Conservation (phyloP, 30 jellyfish, hydroid and myxozoan species). For the Nemopilema nomurai region DNA sequence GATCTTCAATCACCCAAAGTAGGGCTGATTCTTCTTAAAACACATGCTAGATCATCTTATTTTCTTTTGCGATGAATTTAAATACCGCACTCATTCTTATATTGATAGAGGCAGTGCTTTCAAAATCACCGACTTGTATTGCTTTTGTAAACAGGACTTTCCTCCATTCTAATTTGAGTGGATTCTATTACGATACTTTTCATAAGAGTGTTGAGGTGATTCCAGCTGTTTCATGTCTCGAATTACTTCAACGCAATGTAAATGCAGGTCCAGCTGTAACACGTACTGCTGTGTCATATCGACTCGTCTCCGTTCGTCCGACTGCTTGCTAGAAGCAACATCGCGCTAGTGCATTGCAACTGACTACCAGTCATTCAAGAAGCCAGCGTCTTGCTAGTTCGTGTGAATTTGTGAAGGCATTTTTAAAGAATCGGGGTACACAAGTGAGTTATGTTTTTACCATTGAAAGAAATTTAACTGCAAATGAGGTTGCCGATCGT, state of each 20-base stretch:
- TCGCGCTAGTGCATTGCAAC: too few species aligned
- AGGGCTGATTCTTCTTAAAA: background rate
- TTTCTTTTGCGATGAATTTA: background rate
- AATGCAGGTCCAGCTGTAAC: background rate
- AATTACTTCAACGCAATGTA: background rate
- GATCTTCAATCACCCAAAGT: background rate
- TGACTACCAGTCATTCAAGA: too few species aligned
- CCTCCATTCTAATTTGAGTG: background rate
- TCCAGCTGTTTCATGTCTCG: background rate
- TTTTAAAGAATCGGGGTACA: too few species aligned
- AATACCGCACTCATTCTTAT: background rate
- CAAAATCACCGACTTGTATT: background rate
- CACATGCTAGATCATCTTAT: background rate
- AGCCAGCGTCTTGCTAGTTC: too few species aligned
- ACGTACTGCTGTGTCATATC: background rate
- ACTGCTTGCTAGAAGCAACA: too few species aligned
- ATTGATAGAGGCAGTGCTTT: background rate
- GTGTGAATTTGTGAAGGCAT: too few species aligned
- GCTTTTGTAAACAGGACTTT: background rate
- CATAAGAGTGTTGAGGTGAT: background rate
- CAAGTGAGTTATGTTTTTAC: too few species aligned
- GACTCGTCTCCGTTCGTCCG: background rate
- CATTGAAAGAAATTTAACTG: too few species aligned
- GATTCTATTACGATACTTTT: background rate
- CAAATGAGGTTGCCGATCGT: too few species aligned